Evolutionary conservation across 2,797 vertebrate species (phyloP), one percentile per base, ranked within the genome.

Genomic region (Danio kyathit): DNA sequence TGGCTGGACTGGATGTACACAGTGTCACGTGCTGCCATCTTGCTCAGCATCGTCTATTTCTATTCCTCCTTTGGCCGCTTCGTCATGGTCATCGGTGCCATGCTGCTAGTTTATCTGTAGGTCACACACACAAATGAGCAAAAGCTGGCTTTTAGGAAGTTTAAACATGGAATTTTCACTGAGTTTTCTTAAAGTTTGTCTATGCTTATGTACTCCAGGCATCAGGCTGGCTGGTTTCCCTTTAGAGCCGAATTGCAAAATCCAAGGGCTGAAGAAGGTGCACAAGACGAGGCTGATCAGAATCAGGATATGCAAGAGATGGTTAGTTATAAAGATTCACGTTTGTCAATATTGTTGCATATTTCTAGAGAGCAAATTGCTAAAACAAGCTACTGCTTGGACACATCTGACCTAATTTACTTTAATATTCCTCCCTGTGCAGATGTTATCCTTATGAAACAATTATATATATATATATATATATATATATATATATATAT

Each of bases 1-100:
- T 99, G 98, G 98, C 92, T 99, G 82, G 97, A 99, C 93, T 99
- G 97, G 97, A 90, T 99, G 90, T 99, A 99, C 89, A 97, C 96
- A 0, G 93, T 98, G 85, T 98, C 96, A 0, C 95, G 97, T 0
- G 96, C 96, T 1, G 95, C 95, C 1, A 95, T 99, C 78, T 94
- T 99, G 56, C 96, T 99, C 72, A 97, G 97, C 93, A 97, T 99
- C 51, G 96, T 99, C 11, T 99, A 98, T 90, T 98, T 99, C 91
- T 99, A 99, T 89, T 99, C 97, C 4, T 99, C 98, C 12, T 98
- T 99, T 72, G 96, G 97, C 85, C 97, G 97, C 40, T 98, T 99
- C 78, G 78, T 98, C 90, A 96, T 98, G 97, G 96, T 99, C 76
- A 92, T 97, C 79, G 96, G 96, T 17, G 96, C 97, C 92, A 96